Percentiles rank a stretch among this genome's conserved stretches.
Conservation (phyloP, 2,113 vertebrate species). For the Dolichotis patagonum region DNA sequence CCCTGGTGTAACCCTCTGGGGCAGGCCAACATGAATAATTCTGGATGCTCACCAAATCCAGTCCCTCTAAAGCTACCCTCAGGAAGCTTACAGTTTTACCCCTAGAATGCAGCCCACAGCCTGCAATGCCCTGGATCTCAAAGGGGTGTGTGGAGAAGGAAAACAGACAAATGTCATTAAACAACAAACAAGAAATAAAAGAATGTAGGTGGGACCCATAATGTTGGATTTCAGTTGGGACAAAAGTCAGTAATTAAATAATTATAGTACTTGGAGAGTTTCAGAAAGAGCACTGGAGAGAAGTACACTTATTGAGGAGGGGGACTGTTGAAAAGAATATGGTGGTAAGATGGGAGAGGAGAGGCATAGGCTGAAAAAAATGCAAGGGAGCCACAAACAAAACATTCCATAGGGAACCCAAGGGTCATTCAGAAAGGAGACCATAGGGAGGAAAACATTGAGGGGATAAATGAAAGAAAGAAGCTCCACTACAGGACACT, state of each 20-base stretch:
- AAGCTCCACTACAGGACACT: background rate
- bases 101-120: background rate
- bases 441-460: background rate
- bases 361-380: rapidly evolving
- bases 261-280: background rate
- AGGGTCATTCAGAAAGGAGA: background rate
- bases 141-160: slow-evolving; percentile 2
- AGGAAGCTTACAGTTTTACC: background rate
- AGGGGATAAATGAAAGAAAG: background rate
- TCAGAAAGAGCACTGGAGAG: background rate
- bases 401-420: background rate
- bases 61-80: background rate
- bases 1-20: background rate
- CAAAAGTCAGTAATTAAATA: background rate
- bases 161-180: background rate
- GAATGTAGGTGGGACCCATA: background rate
- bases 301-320: no score
- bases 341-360: background rate
- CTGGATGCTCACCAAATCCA: background rate
- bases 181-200: background rate
- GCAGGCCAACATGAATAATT: background rate
- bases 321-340: rapidly evolving
- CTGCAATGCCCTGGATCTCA: slow-evolving; percentile 8
- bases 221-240: background rate
- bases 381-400: rapidly evolving